phyloP scores from a whole-genome alignment of 2,797 vertebrate species.

The Yasuhikotakia modesta region DNA sequence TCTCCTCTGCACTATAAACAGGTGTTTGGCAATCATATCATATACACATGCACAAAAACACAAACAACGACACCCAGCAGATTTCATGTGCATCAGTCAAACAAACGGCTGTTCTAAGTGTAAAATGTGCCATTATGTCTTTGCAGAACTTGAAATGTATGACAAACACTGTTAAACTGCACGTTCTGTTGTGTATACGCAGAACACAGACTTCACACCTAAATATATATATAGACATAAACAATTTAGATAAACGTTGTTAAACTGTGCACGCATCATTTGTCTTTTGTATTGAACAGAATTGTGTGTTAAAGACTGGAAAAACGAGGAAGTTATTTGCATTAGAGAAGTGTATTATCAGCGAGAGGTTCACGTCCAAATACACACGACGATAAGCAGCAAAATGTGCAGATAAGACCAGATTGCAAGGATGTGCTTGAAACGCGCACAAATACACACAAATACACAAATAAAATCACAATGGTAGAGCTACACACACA shows the following conservation, averaged over 20 bases:
- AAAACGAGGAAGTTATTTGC: constrained; percentile 24
- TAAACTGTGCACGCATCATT: neutral
- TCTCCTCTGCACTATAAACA: constrained; percentile 82
- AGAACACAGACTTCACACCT: neutral
- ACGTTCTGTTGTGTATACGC: neutral
- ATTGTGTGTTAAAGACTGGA: neutral
- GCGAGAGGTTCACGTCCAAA: constrained; percentile 12
- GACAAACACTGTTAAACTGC: neutral
- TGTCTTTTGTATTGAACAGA: constrained; percentile 19
- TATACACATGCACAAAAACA: constrained; percentile 68
- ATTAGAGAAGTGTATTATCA: constrained; percentile 37
- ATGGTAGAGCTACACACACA: constrained; percentile 8
- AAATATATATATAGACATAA: neutral
- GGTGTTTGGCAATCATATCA: constrained; percentile 86
- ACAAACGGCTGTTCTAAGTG: neutral
- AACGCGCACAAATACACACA: neutral
- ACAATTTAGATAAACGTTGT: neutral
- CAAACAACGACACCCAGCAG: constrained; percentile 39
- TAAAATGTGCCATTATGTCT: neutral
- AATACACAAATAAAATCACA: constrained; percentile 8
- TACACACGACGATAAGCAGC: constrained; percentile 38
- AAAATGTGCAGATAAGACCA: constrained; percentile 15
- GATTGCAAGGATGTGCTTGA: constrained; percentile 14
- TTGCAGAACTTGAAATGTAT: neutral
- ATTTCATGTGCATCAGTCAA: constrained; percentile 23